Evolutionary conservation across 2,888 invertebrate species (phyloP).

Genomic region (Eupithecia inturbata): DNA sequence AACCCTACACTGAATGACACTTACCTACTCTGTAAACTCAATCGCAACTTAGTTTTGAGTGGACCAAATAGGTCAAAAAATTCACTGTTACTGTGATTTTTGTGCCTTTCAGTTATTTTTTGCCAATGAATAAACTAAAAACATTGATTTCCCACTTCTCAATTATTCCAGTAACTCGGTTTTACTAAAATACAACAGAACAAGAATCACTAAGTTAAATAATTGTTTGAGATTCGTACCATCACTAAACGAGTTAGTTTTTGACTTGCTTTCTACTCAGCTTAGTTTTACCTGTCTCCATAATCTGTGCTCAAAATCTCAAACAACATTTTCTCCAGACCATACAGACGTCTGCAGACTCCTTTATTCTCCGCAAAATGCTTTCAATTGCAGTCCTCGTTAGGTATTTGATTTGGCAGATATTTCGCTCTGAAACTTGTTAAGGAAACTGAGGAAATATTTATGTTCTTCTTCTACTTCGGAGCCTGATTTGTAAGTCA

Average conservation of each 20-base stretch:
- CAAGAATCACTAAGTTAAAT: not conserved
- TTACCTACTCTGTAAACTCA: not conserved
- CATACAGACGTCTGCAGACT: not conserved
- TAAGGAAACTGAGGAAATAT: conserved; percentile 20
- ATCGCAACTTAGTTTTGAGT: not conserved
- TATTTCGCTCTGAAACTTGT: conserved; percentile 20
- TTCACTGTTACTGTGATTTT: too few relatives aligned
- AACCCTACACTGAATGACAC: too few relatives aligned
- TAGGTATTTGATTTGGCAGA: conserved; percentile 45
- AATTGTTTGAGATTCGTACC: not conserved
- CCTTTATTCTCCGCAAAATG: conserved; percentile 32
- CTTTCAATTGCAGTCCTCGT: conserved; percentile 41
- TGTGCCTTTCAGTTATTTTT: too few relatives aligned
- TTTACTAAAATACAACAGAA: not conserved
- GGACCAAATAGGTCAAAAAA: not conserved
- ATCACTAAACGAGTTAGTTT: not conserved
- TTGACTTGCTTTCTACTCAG: not conserved
- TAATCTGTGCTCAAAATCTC: not conserved
- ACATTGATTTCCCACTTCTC: too few relatives aligned
- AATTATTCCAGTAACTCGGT: not conserved
- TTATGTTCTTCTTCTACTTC: not conserved
- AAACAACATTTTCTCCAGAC: not conserved
- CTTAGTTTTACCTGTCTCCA: not conserved
- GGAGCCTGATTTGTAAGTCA: not conserved
- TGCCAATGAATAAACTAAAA: too few relatives aligned